Base-by-base conservation (phyloP, 1,140 invertebrate genomes). In the Lineus longissimus region DNA sequence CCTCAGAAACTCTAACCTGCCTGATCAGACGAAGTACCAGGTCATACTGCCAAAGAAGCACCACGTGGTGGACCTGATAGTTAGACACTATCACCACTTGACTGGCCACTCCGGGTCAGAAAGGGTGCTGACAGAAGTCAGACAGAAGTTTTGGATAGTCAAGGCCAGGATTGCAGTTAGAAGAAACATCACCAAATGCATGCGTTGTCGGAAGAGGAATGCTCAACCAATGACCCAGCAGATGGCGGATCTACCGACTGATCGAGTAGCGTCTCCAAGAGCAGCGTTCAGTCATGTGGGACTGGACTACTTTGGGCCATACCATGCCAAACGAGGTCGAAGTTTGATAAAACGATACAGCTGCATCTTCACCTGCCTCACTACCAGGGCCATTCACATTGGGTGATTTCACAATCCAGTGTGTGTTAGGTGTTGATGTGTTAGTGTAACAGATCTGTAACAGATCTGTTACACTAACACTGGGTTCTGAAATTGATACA, bases 341-440 rank as follows among this genome's bases (percentile, higher is more conserved):
- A 62, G 29, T 22, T 40, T 61, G 41, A 31, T 60, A 6, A 67
- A 68, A 55, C 33, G 55, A 29, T 62, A 69, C 33, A 62, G 66
- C 15, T 55, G 36, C 30, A 15, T 69, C 36, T 51, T 61, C 29
- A 69, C 67, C 4, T 66, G 69, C n/a, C 27, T 64, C 25, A 57
- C 64, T 15, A 51, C 29, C 40, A 51, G 66, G 23, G 62, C 63
- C n/a, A 55, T 62, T 29, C 61, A 62, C 54, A 59, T 71, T n/a
- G n/a, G n/a, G n/a, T n/a, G n/a, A n/a, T n/a, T n/a, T n/a, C n/a
- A n/a, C n/a, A n/a, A n/a, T n/a, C n/a, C n/a, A n/a, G n/a, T n/a
- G n/a, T n/a, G n/a, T n/a, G n/a, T n/a, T n/a, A n/a, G n/a, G n/a
- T n/a, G n/a, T n/a, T n/a, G n/a, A n/a, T n/a, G n/a, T n/a, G n/a